A percentile compares a stretch with the other conserved stretches of the same genome.
Evolutionary conservation across 1,140 invertebrate species (phyloP).

Genomic region (Augochlora pura): DNA sequence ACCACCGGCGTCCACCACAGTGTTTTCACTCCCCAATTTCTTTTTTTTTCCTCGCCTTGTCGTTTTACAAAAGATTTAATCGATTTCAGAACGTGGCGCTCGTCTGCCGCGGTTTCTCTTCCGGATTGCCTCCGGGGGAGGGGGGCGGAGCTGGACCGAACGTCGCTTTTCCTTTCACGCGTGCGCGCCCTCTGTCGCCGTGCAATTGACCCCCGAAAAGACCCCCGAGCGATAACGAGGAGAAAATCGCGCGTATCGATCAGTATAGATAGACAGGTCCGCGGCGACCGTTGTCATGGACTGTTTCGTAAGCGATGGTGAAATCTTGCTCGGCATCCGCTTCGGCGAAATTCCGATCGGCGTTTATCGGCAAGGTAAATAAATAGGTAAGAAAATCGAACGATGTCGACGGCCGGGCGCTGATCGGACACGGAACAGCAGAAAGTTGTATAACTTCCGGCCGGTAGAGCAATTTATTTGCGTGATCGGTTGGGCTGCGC

Average conservation of each 20-base stretch:
- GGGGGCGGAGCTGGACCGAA: conserved; percentile 18
- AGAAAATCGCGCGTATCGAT: neutral
- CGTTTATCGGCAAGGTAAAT: no score
- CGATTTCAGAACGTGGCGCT: neutral
- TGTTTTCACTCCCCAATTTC: neutral
- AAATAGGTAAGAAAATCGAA: no score
- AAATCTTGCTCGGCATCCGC: no score
- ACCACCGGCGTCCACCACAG: neutral
- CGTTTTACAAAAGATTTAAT: neutral
- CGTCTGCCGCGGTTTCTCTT: conserved; percentile 7
- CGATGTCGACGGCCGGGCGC: no score
- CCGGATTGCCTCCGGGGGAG: neutral
- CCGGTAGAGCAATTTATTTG: no score
- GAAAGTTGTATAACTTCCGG: no score
- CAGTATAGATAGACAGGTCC: no score
- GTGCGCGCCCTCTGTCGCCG: neutral
- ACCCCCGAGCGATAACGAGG: neutral
- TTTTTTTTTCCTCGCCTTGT: neutral
- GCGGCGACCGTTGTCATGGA: no score
- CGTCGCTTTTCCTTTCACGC: conserved; percentile 36
- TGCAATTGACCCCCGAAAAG: neutral
- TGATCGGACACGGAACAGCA: no score
- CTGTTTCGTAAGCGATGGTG: no score
- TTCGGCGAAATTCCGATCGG: no score
- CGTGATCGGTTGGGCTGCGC: no score